phyloP scores from a whole-genome alignment of 1,140 invertebrate genomes.

The Lysiphlebus fabarum region DNA sequence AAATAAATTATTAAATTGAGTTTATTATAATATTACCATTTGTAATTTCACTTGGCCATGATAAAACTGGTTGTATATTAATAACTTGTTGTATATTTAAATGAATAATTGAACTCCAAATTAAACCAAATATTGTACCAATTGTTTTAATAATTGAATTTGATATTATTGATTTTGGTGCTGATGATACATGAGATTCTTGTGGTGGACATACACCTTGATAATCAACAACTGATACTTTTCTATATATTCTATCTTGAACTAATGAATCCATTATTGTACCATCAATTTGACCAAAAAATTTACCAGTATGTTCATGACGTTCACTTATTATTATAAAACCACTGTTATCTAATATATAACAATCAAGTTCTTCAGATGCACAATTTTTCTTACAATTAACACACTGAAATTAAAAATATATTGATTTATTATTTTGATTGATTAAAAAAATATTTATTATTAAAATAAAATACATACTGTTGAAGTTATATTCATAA shows the following conservation, averaged over 20 bases:
- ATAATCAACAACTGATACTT: conserved; percentile 82
- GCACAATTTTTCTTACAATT: conserved; percentile 81
- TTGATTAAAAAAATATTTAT: background rate
- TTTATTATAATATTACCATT: conserved; percentile 21
- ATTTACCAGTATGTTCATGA: conserved; percentile 77
- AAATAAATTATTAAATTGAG: conserved; percentile 1
- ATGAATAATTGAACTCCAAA: conserved; percentile 47
- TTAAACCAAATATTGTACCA: conserved; percentile 34
- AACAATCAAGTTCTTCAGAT: conserved; percentile 83
- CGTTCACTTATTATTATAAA: conserved; percentile 90
- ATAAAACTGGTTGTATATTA: conserved; percentile 36
- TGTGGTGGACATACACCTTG: conserved; percentile 82
- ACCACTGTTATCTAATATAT: conserved; percentile 88
- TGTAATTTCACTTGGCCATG: conserved; percentile 35
- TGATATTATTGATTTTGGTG: conserved; percentile 47
- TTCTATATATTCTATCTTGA: conserved; percentile 82
- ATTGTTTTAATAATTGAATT: conserved; percentile 39
- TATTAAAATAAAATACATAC: conserved; percentile 54
- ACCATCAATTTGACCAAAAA: conserved; percentile 92
- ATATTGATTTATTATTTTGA: background rate
- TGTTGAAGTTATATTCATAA: conserved; percentile 80
- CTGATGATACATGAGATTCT: conserved; percentile 67
- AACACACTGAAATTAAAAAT: conserved; percentile 62
- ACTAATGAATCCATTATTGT: conserved; percentile 91
- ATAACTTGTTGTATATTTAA: conserved; percentile 48